Conservation (phyloP, 2,888 invertebrate species). For the Drosophila maculinotata region DNA sequence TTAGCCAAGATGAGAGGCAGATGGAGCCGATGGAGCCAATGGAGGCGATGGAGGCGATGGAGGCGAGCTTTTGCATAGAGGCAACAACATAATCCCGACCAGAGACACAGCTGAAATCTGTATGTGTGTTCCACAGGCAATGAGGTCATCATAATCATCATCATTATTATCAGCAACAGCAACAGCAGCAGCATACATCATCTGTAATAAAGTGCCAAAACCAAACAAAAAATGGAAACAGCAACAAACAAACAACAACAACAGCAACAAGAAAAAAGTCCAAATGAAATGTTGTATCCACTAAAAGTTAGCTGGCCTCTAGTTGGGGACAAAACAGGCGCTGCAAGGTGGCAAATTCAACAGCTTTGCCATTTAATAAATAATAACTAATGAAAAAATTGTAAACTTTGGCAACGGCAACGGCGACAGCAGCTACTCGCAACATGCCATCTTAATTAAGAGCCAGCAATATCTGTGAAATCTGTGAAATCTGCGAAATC, state of each 20-base stretch:
- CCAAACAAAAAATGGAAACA: conserved; percentile 24
- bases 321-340: conserved; percentile 48
- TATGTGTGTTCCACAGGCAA: conserved; percentile 59
- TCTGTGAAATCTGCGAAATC: too few relatives aligned
- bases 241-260: conserved; percentile 10
- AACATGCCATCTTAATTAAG: conserved; percentile 66
- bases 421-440: conserved; percentile 15
- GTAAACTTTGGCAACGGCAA: conserved; percentile 54
- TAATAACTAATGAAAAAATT: conserved; percentile 76
- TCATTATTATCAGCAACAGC: conserved; percentile 36
- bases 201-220: conserved; percentile 58
- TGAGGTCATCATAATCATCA: conserved; percentile 68
- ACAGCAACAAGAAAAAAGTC: conserved; percentile 35
- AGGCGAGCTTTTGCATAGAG: conserved; percentile 44
- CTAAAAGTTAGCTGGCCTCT: conserved; percentile 44
- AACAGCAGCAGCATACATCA: conserved; percentile 69
- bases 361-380: conserved; percentile 70
- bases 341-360: conserved; percentile 47
- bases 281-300: conserved; percentile 36
- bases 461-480: conserved; percentile 38
- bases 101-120: conserved; percentile 5
- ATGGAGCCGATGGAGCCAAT: too few relatives aligned
- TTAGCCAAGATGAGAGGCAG: conserved; percentile 77
- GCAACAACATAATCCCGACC: conserved; percentile 37
- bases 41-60: conserved; percentile 29